Percentiles rank a stretch among this genome's conserved stretches.
phyloP scores from a whole-genome alignment of 2,888 invertebrate genomes.

The Agonopterix alstromeriana region DNA sequence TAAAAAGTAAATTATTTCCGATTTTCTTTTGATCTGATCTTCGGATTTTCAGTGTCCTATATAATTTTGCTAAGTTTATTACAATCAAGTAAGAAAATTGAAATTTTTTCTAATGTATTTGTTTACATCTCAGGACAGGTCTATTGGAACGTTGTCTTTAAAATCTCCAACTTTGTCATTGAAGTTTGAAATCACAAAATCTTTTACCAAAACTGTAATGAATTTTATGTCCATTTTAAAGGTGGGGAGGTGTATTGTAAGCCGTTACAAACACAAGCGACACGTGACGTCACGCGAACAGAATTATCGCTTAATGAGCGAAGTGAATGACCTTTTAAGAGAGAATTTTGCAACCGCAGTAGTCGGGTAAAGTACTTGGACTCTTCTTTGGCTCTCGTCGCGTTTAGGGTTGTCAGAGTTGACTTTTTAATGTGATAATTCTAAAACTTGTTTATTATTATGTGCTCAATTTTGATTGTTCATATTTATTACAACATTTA shows the following conservation, averaged over 20 bases:
- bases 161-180: neutral
- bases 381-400: conserved; percentile 15
- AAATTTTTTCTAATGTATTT: too few relatives aligned
- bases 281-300: conserved; percentile 5
- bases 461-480: too few relatives aligned
- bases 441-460: too few relatives aligned
- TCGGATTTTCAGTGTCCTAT: too few relatives aligned
- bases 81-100: too few relatives aligned
- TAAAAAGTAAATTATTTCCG: too few relatives aligned
- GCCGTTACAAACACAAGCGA: conserved; percentile 1
- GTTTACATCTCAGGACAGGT: too few relatives aligned
- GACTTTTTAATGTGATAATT: neutral
- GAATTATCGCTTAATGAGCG: conserved; percentile 43
- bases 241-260: neutral
- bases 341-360: conserved; percentile 51
- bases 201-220: neutral
- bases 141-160: too few relatives aligned
- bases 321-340: conserved; percentile 40
- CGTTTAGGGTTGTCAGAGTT: conserved; percentile 9
- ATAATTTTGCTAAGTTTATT: too few relatives aligned
- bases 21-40: too few relatives aligned
- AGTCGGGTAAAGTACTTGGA: conserved; percentile 24
- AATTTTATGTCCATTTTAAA: neutral
- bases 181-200: too few relatives aligned
- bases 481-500: too few relatives aligned